These are phyloP conservation scores for Drosophila hydei DNA, from an alignment of 1,140 invertebrate genomes.

Conservation along the genomic window DNA sequence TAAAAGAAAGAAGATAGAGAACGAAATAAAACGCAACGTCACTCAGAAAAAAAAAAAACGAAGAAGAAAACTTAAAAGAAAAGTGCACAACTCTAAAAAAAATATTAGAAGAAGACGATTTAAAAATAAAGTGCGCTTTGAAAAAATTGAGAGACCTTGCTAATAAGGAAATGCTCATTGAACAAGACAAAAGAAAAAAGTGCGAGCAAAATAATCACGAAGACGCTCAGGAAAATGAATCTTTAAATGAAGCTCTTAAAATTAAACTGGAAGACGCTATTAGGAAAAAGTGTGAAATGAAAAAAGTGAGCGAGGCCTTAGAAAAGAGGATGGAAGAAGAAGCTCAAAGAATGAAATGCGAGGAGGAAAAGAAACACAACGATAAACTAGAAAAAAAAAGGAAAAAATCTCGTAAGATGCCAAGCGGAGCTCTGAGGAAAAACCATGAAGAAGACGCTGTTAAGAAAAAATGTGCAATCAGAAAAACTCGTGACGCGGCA, in stretches of 20 bases:
- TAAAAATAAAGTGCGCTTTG: background rate
- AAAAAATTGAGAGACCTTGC: background rate
- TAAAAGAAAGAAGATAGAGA: too few species aligned
- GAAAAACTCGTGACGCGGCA: background rate
- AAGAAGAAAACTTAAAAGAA: background rate
- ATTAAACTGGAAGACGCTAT: background rate
- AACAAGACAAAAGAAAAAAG: background rate
- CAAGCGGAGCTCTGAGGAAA: background rate
- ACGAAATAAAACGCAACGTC: too few species aligned
- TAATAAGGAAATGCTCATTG: background rate
- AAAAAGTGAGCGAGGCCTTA: background rate
- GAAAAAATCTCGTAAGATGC: too few species aligned
- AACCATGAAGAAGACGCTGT: background rate
- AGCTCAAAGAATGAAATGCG: slow-evolving; percentile 11
- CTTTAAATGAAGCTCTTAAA: background rate
- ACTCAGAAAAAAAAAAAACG: too few species aligned
- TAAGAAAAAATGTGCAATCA: background rate
- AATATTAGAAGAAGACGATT: background rate
- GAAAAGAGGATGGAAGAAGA: background rate
- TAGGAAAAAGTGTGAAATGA: background rate
- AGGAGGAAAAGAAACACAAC: background rate
- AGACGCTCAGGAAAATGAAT: background rate
- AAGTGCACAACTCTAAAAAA: background rate
- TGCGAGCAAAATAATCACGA: background rate
- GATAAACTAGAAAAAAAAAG: too few species aligned